A percentile compares a stretch with the other conserved stretches of the same genome.
phyloP scores from a whole-genome alignment of 1,140 invertebrate genomes.

The Drosophila equinoxialis region DNA sequence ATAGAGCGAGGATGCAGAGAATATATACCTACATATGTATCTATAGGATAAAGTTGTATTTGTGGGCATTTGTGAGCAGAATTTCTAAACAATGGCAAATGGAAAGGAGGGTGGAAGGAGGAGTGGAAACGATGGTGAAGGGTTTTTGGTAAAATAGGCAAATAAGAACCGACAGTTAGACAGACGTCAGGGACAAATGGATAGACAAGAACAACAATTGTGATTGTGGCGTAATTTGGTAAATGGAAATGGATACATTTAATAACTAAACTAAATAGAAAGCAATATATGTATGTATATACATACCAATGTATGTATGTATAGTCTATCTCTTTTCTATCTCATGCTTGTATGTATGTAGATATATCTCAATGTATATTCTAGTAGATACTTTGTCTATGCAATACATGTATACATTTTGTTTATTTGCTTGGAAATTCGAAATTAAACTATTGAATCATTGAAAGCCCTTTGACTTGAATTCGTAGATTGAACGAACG shows the following conservation, averaged over 20 bases:
- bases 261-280: constrained; percentile 77
- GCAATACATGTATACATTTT: constrained; percentile 43
- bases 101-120: background rate
- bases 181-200: constrained; percentile 12
- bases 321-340: background rate
- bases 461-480: constrained; percentile 64
- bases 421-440: constrained; percentile 62
- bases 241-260: constrained; percentile 76
- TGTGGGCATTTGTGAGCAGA: constrained; percentile 7
- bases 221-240: constrained; percentile 52
- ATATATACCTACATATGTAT: background rate
- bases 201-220: constrained; percentile 42
- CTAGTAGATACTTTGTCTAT: background rate
- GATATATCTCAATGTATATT: background rate
- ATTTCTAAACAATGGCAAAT: constrained; percentile 11
- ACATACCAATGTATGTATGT: too few species aligned
- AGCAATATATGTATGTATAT: constrained; percentile 19
- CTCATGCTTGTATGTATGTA: too few species aligned
- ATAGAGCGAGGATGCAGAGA: background rate
- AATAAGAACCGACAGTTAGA: constrained; percentile 37
- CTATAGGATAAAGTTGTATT: constrained; percentile 21
- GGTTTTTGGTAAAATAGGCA: constrained; percentile 12
- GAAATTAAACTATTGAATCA: constrained; percentile 73
- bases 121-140: background rate
- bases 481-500: constrained; percentile 35